phyloP scores from a whole-genome alignment of 2,888 invertebrate species.

The Halocaridina rubra region DNA sequence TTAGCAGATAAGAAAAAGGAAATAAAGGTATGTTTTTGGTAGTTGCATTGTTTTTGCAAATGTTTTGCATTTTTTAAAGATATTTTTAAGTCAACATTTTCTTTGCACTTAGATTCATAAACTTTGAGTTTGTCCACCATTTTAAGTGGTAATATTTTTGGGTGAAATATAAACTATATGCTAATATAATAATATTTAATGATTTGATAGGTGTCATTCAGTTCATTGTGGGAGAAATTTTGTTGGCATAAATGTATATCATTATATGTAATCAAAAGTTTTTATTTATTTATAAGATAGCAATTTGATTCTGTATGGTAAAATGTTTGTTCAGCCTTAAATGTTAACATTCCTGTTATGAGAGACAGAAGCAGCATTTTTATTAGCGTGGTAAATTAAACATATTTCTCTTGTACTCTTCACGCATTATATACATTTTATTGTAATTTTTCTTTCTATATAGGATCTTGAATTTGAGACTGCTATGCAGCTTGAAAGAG shows the following conservation, averaged over 20 bases:
- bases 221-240: too few species aligned
- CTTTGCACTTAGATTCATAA: neutral
- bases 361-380: too few species aligned
- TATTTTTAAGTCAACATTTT: neutral
- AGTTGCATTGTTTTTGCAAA: neutral
- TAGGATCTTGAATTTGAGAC: constrained; percentile 82
- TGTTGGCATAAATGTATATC: neutral
- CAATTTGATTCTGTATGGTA: too few species aligned
- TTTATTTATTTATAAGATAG: neutral
- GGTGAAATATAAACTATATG: neutral
- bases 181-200: neutral
- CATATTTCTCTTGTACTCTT: too few species aligned
- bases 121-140: neutral
- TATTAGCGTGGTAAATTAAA: too few species aligned
- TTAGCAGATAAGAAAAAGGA: constrained; percentile 65
- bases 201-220: too few species aligned
- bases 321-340: too few species aligned
- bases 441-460: constrained; percentile 65
- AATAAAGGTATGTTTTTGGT: constrained; percentile 19
- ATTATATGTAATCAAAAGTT: too few species aligned
- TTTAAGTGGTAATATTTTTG: neutral
- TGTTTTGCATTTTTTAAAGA: neutral
- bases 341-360: too few species aligned
- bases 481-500: constrained; percentile 82
- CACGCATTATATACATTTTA: neutral